phyloP scores from a whole-genome alignment of 2,888 invertebrate species.

The Mystacides longicornis region DNA sequence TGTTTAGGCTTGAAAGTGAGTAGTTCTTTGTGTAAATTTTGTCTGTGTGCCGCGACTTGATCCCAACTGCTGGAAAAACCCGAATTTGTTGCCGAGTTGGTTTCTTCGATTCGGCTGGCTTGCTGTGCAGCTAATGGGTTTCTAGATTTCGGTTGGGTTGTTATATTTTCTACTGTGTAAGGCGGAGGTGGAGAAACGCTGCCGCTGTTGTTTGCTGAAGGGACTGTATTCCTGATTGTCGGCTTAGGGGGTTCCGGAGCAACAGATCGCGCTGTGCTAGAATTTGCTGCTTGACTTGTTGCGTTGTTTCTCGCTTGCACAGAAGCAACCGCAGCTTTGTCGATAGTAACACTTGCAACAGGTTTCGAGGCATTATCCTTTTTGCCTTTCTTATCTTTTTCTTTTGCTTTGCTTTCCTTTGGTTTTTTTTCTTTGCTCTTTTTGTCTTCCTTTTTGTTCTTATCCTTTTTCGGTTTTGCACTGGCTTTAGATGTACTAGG shows the following conservation, averaged over 20 bases:
- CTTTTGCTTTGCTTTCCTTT: constrained; percentile 32
- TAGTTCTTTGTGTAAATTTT: constrained; percentile 34
- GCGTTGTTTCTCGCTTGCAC: neutral
- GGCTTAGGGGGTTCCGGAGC: no score
- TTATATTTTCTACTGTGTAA: constrained; percentile 15
- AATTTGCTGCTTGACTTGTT: constrained; percentile 2
- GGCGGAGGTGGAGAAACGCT: constrained; percentile 18
- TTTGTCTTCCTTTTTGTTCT: constrained; percentile 11
- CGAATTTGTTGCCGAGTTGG: constrained; percentile 27
- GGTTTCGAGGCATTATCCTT: constrained; percentile 27
- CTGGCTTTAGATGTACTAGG: constrained; percentile 1
- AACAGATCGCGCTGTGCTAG: no score
- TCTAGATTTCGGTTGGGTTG: neutral
- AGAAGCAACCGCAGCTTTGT: constrained; percentile 14
- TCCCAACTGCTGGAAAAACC: constrained; percentile 43
- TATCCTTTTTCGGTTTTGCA: constrained; percentile 12
- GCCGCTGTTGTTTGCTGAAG: neutral
- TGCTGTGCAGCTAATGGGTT: constrained; percentile 26
- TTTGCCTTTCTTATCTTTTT: constrained; percentile 27
- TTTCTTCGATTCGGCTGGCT: constrained; percentile 23
- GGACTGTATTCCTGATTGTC: no score
- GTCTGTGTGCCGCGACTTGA: constrained; percentile 46
- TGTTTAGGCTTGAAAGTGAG: constrained; percentile 20
- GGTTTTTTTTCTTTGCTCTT: constrained; percentile 18
- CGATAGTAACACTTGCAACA: constrained; percentile 23